Evolutionary conservation across 2,113 vertebrate genomes (phyloP).

Genomic region (Oceanodroma tethys): DNA sequence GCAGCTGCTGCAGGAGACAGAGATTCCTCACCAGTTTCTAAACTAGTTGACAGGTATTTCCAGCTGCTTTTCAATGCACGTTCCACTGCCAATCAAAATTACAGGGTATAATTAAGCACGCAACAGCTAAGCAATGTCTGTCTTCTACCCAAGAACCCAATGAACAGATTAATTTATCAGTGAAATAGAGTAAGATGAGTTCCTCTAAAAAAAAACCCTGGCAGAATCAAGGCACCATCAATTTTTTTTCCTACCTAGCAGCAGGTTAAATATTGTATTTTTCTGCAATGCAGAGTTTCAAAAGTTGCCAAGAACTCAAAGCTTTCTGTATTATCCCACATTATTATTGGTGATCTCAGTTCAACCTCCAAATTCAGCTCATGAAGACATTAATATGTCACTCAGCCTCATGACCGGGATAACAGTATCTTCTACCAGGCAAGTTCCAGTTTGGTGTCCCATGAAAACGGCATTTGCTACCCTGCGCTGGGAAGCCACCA

Average conservation of each 20-base stretch:
- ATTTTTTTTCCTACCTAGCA: neutral
- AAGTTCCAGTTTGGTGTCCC: neutral
- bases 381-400: neutral
- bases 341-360: neutral
- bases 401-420: neutral
- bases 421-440: neutral
- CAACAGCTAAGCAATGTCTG: constrained; percentile 37
- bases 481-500: neutral
- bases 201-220: neutral
- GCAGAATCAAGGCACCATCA: neutral
- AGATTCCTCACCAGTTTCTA: neutral
- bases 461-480: neutral
- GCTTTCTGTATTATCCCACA: neutral
- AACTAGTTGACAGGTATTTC: neutral
- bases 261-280: neutral
- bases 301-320: neutral
- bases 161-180: constrained; percentile 43
- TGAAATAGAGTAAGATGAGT: constrained; percentile 27
- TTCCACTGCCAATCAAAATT: constrained; percentile 38
- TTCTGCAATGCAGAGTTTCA: neutral
- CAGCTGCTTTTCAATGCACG: constrained; percentile 2
- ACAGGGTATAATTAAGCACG: constrained; percentile 45
- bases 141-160: constrained; percentile 34
- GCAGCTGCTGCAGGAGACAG: neutral
- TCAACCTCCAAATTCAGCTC: neutral